Conservation (phyloP, 2,797 vertebrate genomes). For the Cygnus olor region DNA sequence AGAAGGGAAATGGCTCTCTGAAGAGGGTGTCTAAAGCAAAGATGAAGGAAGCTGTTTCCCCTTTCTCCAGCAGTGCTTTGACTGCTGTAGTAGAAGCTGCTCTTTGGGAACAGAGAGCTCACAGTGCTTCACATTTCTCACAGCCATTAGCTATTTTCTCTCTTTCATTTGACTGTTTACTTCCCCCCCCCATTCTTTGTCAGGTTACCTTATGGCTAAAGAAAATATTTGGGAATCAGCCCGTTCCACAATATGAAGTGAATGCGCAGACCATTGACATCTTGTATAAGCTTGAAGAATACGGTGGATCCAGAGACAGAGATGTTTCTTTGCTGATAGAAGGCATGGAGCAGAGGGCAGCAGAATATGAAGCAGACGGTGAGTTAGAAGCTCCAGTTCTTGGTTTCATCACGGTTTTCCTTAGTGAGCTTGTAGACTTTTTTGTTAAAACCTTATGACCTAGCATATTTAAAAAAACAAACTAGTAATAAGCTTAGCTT, state of each 20-base stretch:
- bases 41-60: background rate
- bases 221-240: conserved; percentile 72
- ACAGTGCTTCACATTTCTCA: background rate
- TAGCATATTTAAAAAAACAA: background rate
- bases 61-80: background rate
- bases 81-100: background rate
- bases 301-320: conserved; percentile 77
- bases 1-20: background rate
- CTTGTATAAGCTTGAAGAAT: conserved; percentile 79
- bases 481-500: background rate
- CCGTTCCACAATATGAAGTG: conserved; percentile 82
- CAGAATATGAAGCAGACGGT: conserved; percentile 85
- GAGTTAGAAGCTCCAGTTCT: conserved; percentile 32
- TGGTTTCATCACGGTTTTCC: background rate
- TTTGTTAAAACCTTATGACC: background rate
- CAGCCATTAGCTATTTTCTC: background rate
- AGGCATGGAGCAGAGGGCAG: conserved; percentile 79
- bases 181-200: background rate
- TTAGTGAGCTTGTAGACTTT: background rate
- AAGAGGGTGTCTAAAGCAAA: background rate
- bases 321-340: conserved; percentile 81
- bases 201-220: conserved; percentile 88
- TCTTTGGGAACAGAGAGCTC: background rate
- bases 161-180: background rate
- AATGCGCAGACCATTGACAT: conserved; percentile 81